Percentiles rank a stretch among this genome's conserved stretches.
Conservation (phyloP, 2,888 invertebrate genomes). For the Anoncus sp. region DNA sequence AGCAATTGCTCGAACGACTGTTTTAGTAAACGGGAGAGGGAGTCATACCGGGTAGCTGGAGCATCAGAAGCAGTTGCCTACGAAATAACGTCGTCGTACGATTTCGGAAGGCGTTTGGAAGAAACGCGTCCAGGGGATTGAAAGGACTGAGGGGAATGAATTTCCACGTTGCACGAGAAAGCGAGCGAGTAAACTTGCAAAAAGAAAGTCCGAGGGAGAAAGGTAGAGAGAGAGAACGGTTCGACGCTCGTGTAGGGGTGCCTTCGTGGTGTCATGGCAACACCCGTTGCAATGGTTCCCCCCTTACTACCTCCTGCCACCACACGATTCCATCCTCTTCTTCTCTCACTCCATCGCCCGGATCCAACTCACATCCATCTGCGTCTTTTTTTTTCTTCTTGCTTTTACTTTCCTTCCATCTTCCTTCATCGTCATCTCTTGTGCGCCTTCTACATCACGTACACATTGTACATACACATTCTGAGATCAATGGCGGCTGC, state of each 20-base stretch:
- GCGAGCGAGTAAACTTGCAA: slow-evolving; percentile 51
- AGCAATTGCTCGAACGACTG: slow-evolving; percentile 16
- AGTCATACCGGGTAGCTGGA: slow-evolving; percentile 1
- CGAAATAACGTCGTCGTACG: slow-evolving; percentile 11
- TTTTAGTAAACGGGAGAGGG: too few relatives aligned
- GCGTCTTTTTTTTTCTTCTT: too few relatives aligned
- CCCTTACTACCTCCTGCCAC: too few relatives aligned
- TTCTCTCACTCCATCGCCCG: slow-evolving; percentile 40
- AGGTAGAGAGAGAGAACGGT: slow-evolving; percentile 51
- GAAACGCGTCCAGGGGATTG: slow-evolving; percentile 39
- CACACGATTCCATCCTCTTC: slow-evolving; percentile 2
- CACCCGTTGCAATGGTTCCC: slow-evolving; percentile 75
- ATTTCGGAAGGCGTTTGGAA: slow-evolving; percentile 33
- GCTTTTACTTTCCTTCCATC: slow-evolving; percentile 9
- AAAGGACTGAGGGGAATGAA: too few relatives aligned
- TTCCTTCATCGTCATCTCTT: slow-evolving; percentile 32
- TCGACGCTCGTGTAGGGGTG: slow-evolving; percentile 70
- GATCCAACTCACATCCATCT: slow-evolving; percentile 51
- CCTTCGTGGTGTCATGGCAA: slow-evolving; percentile 82
- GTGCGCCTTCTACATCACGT: background rate
- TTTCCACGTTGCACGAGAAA: slow-evolving; percentile 43
- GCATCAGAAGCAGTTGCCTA: background rate
- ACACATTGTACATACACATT: background rate
- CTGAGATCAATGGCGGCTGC: background rate
- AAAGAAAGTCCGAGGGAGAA: slow-evolving; percentile 55